A percentile compares a stretch with the other conserved stretches of the same genome.
phyloP scores from a whole-genome alignment of 2,888 invertebrate genomes.

The Lissocephala sabroskyi region DNA sequence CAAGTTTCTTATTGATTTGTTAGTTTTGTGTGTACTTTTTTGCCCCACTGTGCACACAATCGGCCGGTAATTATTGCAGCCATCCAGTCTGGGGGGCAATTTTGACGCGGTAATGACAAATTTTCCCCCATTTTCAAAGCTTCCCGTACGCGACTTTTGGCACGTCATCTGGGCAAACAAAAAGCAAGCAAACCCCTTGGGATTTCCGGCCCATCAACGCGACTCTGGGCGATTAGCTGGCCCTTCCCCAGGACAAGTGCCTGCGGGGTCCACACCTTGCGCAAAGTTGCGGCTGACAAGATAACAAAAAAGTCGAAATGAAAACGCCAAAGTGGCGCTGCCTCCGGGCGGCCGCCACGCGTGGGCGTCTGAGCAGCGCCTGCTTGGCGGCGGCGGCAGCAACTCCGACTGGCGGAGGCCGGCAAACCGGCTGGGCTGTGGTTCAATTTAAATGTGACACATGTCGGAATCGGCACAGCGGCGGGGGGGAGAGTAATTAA shows the following conservation, averaged over 20 bases:
- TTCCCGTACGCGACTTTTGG: not conserved
- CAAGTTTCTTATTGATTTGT: not conserved
- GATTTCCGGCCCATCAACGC: not conserved
- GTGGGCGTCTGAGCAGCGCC: conserved; percentile 59
- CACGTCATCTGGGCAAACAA: conserved; percentile 1
- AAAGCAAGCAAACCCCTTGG: not conserved
- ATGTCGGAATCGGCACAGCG: conserved; percentile 3
- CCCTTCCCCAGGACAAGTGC: conserved; percentile 26
- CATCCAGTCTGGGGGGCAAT: conserved; percentile 46
- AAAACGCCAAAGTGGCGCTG: conserved; percentile 28
- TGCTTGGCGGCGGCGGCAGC: conserved; percentile 46
- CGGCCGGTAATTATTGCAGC: conserved; percentile 47
- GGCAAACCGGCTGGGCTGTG: not conserved
- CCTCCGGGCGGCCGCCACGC: conserved; percentile 19
- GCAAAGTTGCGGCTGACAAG: conserved; percentile 36
- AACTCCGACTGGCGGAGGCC: conserved; percentile 22
- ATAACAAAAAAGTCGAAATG: conserved; percentile 55
- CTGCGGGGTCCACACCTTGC: conserved; percentile 64
- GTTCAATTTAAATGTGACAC: conserved; percentile 11
- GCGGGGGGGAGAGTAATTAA: conserved; percentile 37
- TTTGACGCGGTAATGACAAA: conserved; percentile 27
- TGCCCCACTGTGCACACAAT: conserved; percentile 32
- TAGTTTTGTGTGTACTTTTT: too few relatives aligned
- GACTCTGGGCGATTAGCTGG: not conserved
- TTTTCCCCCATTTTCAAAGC: not conserved